Evolutionary conservation across 2,797 vertebrate species (phyloP).

Genomic region (Setipinna tenuifilis): DNA sequence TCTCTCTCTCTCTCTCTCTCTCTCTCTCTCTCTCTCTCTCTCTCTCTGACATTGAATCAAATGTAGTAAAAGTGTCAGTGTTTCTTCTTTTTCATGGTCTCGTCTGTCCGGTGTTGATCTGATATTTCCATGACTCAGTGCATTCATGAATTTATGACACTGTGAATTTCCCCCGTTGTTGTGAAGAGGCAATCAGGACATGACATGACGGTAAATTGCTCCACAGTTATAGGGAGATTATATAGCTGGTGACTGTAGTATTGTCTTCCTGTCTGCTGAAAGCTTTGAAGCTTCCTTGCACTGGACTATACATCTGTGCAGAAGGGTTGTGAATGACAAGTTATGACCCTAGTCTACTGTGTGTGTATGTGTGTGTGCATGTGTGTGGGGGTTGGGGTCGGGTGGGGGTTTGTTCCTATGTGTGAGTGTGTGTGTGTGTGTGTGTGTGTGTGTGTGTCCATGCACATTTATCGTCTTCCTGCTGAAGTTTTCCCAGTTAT

Average conservation of each 20-base stretch:
- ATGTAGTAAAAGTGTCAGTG: too few species aligned
- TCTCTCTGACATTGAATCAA: not conserved
- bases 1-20: not conserved
- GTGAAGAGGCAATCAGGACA: not conserved
- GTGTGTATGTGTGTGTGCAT: not conserved
- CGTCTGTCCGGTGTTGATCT: not conserved
- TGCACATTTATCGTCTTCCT: not conserved
- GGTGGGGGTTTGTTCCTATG: too few species aligned
- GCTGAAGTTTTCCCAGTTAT: not conserved
- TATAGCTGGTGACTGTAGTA: not conserved
- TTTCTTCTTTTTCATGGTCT: not conserved
- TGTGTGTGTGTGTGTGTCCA: not conserved
- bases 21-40: slow-evolving; percentile 2
- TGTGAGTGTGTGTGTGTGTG: not conserved
- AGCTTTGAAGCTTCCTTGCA: not conserved
- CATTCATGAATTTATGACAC: not conserved
- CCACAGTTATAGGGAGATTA: not conserved
- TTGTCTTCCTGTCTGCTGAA: not conserved
- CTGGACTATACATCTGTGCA: not conserved
- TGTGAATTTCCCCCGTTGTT: not conserved
- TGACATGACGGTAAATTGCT: not conserved
- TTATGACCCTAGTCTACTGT: not conserved
- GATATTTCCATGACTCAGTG: not conserved
- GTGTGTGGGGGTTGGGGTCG: not conserved
- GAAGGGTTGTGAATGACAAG: not conserved